Evolutionary conservation across 2,113 vertebrate species (phyloP).

Genomic region (Pipa parva): DNA sequence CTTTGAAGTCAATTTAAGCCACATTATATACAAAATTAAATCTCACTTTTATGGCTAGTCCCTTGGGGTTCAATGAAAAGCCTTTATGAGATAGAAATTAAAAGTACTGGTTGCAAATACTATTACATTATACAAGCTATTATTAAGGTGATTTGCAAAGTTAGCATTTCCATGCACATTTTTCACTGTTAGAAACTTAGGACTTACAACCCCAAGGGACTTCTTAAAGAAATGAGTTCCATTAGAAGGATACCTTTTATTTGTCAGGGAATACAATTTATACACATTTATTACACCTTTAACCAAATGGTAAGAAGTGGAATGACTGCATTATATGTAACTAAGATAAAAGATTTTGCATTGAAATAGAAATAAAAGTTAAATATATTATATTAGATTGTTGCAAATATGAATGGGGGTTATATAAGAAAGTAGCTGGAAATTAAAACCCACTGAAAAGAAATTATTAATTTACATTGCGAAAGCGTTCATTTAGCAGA

Average conservation of each 20-base stretch:
- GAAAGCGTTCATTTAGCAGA: no score
- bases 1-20: conserved; percentile 76
- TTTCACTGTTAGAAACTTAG: conserved; percentile 70
- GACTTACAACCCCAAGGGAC: conserved; percentile 71
- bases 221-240: conserved; percentile 65
- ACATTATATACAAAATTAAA: conserved; percentile 81
- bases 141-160: conserved; percentile 81
- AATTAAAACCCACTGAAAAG: no score
- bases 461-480: no score
- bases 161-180: conserved; percentile 70
- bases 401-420: no score
- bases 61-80: conserved; percentile 78
- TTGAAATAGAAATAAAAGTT: no score
- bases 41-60: conserved; percentile 78
- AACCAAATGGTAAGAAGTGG: background rate
- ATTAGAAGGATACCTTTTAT: conserved; percentile 42
- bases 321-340: background rate
- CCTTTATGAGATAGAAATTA: conserved; percentile 82
- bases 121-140: conserved; percentile 74
- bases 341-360: no score
- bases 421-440: no score
- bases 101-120: conserved; percentile 78
- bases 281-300: background rate
- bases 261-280: background rate
- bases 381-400: no score